Percentiles rank a stretch among this genome's conserved stretches.
phyloP scores from a whole-genome alignment of 1,140 invertebrate genomes.

The Dinothrombium tinctorium region DNA sequence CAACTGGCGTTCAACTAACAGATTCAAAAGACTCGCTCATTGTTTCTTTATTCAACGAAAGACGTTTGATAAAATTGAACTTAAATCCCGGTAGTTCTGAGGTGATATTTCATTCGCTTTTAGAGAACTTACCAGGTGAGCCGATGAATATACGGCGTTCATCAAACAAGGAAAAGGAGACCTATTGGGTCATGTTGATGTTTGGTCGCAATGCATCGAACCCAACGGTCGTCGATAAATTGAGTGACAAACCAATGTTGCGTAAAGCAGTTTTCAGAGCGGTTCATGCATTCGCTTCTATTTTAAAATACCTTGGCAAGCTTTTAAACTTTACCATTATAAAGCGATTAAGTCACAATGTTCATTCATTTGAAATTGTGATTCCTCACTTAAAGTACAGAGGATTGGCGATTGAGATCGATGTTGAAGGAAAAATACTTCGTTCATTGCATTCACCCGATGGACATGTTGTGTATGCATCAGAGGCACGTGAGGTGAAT shows the following conservation, averaged over 20 bases:
- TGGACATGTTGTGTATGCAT: constrained; percentile 9
- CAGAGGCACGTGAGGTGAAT: constrained; percentile 20
- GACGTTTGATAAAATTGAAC: constrained; percentile 33
- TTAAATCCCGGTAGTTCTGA: constrained; percentile 48
- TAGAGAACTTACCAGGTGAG: constrained; percentile 46
- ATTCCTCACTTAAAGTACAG: constrained; percentile 13
- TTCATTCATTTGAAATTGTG: too few relatives aligned
- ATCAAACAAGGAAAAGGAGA: constrained; percentile 23
- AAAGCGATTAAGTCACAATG: too few relatives aligned
- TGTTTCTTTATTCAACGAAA: constrained; percentile 29
- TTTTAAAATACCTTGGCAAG: too few relatives aligned
- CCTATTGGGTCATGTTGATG: constrained; percentile 37
- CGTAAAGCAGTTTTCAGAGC: constrained; percentile 18
- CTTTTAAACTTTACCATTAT: too few relatives aligned
- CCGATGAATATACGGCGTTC: constrained; percentile 45
- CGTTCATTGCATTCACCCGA: constrained; percentile 20
- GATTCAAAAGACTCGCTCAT: constrained; percentile 48
- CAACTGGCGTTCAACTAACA: constrained; percentile 31
- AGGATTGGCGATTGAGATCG: constrained; percentile 30
- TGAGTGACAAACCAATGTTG: constrained; percentile 19
- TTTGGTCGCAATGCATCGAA: constrained; percentile 16
- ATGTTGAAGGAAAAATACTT: constrained; percentile 38
- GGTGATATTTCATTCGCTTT: too few relatives aligned
- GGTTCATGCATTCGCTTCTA: constrained; percentile 9
- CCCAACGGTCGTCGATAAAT: constrained; percentile 18